These are phyloP conservation scores for Periplaneta americana DNA, from an alignment of 1,140 invertebrate genomes.

Conservation along the genomic window DNA sequence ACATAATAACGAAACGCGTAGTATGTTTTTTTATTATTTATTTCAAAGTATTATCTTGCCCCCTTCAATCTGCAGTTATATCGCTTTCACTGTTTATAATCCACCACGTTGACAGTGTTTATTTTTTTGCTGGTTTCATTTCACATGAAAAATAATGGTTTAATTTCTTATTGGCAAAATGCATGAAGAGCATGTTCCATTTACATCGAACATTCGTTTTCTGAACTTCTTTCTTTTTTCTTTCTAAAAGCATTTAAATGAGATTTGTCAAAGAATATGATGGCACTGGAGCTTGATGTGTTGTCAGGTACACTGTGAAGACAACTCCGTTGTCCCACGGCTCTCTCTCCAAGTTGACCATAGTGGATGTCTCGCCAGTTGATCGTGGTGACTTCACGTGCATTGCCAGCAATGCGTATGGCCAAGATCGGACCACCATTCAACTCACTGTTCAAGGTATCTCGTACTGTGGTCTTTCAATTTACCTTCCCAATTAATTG, in stretches of 20 bases:
- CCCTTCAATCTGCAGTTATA: too few relatives aligned
- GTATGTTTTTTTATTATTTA: too few relatives aligned
- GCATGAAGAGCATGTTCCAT: too few relatives aligned
- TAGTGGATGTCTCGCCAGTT: conserved; percentile 50
- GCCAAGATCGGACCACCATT: conserved; percentile 57
- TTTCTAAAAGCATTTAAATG: neutral
- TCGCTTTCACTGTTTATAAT: neutral
- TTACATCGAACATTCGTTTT: too few relatives aligned
- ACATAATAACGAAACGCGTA: too few relatives aligned
- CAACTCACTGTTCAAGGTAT: conserved; percentile 60
- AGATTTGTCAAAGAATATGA: neutral
- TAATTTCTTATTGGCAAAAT: too few relatives aligned
- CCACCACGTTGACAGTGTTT: neutral
- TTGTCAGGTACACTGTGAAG: conserved; percentile 41
- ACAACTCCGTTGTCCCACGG: conserved; percentile 44
- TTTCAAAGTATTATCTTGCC: too few relatives aligned
- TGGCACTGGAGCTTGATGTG: neutral
- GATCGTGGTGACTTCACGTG: conserved; percentile 67
- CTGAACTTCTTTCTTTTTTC: neutral
- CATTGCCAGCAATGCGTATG: conserved; percentile 59
- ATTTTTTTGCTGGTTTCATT: neutral
- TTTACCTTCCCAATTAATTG: too few relatives aligned
- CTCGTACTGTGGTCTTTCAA: too few relatives aligned
- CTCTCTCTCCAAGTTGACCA: conserved; percentile 51
- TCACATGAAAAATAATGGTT: too few relatives aligned